Percentiles rank a stretch among this genome's conserved stretches.
These are phyloP conservation scores for Eurytoma californica DNA, from an alignment of 2,888 invertebrate species.

Conservation along the genomic window DNA sequence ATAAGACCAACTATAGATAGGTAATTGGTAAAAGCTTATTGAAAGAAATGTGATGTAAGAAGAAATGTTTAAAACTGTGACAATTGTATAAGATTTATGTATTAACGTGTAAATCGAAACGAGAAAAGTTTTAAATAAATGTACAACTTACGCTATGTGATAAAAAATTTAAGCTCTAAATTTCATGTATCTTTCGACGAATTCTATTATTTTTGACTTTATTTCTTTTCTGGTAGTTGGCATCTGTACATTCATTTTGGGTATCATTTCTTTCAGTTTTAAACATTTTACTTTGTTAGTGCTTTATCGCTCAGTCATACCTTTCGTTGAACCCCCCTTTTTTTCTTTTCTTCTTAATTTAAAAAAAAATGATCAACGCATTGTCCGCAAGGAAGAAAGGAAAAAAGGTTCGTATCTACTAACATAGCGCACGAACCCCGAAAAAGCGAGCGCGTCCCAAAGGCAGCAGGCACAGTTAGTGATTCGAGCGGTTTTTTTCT, in stretches of 20 bases:
- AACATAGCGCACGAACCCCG: background rate
- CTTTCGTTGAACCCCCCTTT: conserved; percentile 25
- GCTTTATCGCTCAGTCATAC: conserved; percentile 2
- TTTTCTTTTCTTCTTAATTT: background rate
- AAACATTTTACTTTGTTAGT: conserved; percentile 51
- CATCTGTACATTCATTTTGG: conserved; percentile 10
- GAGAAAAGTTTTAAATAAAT: conserved; percentile 52
- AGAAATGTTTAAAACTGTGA: conserved; percentile 57
- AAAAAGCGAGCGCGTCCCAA: background rate
- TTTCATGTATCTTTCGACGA: background rate
- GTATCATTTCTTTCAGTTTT: conserved; percentile 49
- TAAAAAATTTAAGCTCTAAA: conserved; percentile 14
- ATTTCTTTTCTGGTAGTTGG: conserved; percentile 19
- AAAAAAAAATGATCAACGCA: too few species aligned
- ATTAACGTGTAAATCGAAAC: conserved; percentile 44
- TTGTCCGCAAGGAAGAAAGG: too few species aligned
- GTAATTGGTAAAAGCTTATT: conserved; percentile 26
- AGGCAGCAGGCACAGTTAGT: conserved; percentile 26
- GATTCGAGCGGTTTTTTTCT: conserved; percentile 29
- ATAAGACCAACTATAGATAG: conserved; percentile 20
- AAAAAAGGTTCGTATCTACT: too few species aligned
- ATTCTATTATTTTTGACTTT: conserved; percentile 22
- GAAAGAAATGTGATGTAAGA: conserved; percentile 48
- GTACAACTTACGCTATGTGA: conserved; percentile 51
- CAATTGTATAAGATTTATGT: conserved; percentile 49